Evolutionary conservation across 2,797 vertebrate genomes (phyloP), one percentile per base, ranked within the genome.

Genomic region (Eupleurogrammus muticus): DNA sequence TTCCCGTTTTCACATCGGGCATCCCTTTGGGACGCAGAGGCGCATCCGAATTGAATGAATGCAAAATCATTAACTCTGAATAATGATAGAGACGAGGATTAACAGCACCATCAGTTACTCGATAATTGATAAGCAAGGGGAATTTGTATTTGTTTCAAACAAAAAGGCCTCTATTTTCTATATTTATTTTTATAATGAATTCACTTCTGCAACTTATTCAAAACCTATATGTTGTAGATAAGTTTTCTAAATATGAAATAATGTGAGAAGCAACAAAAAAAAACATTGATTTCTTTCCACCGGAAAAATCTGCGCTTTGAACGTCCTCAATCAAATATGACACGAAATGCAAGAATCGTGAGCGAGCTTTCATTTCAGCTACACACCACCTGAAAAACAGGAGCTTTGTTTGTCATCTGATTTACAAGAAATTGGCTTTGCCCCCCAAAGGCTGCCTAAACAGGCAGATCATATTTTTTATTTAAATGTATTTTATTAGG

Each of bases 11-110:
- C 82, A 77, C 89, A 71, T 82, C 46, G 57, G 3, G 48, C 73
- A 79, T 90, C 77, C 94, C 92, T 70, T 55, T 66, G 93, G 92
- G 92, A 94, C 80, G 1, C 61, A 56, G 4, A 2, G 56, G 32
- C 87, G 78, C 71, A 78, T 86, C 82, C 62, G 79, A 80, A 78
- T 20, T 32, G 90, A 90, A 85, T 72, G 34, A 71, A 87, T 88
- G 62, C 77, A 80, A 84, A 90, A 81, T 85, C 51, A 82, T 61
- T 83, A 79, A 60, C 71, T 82, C 73, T 71, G 75, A 79, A 88
- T 85, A 70, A 81, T 79, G 59, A 80, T 34, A 60, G 40, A 56
- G 36, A 4, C 32, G 28, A 59, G 71, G 76, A 86, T 87, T 83
- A 83, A 54, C 56, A 4, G 24, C 57, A 32, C 2, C 20, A 19